Conservation (phyloP, 1,140 invertebrate genomes). For the Eriocheir sinensis region DNA sequence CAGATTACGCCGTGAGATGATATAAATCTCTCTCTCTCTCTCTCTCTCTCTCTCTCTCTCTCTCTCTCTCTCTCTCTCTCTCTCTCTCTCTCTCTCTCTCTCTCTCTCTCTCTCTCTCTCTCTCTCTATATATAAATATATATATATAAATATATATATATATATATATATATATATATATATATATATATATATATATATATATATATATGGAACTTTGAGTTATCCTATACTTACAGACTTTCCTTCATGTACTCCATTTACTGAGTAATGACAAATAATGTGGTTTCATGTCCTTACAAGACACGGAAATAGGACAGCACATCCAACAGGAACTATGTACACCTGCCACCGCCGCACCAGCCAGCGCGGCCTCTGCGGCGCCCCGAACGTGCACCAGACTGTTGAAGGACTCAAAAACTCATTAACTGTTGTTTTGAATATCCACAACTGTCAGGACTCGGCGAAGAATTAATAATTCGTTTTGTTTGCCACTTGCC, state of each 20-base stretch:
- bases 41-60: no score
- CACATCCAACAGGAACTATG: no score
- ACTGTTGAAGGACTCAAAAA: not conserved
- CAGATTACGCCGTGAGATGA: no score
- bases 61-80: not conserved
- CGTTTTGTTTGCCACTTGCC: not conserved
- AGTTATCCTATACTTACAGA: conserved; percentile 30
- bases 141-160: conserved; percentile 64
- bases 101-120: not conserved
- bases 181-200: conserved; percentile 42
- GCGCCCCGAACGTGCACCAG: not conserved
- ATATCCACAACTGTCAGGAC: not conserved
- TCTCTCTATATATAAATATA: no score
- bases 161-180: conserved; percentile 2
- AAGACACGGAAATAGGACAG: no score
- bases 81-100: not conserved
- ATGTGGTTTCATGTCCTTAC: no score
- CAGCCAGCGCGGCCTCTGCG: no score
- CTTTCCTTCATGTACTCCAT: not conserved
- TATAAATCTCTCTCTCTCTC: no score
- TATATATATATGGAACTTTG: no score
- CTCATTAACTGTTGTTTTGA: not conserved
- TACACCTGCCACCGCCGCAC: no score
- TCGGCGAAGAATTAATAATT: not conserved
- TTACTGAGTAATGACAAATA: no score